These are phyloP conservation scores for Podarcis muralis DNA, from an alignment of 2,113 vertebrate species.

Conservation along the genomic window DNA sequence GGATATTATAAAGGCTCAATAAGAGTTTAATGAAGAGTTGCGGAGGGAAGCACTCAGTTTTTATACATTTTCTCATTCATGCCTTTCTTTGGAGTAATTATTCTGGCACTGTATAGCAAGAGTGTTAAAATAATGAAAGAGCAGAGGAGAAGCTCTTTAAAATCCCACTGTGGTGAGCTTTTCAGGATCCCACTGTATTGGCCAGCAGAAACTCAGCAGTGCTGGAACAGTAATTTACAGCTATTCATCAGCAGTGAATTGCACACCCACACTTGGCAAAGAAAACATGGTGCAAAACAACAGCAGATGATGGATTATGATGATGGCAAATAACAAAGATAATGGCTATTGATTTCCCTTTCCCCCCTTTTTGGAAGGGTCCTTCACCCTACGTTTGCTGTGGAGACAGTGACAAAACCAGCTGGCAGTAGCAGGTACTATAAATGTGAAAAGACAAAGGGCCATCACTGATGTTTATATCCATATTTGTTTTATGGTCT, in stretches of 20 bases:
- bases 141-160: neutral
- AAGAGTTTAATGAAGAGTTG: neutral
- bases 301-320: conserved; percentile 59
- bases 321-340: conserved; percentile 65
- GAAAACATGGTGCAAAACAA: conserved; percentile 61
- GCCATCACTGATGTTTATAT: conserved; percentile 30
- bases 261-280: conserved; percentile 39
- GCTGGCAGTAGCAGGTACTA: conserved; percentile 53
- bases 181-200: conserved; percentile 9
- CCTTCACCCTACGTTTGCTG: neutral
- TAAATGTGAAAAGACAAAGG: conserved; percentile 23
- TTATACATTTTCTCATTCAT: neutral
- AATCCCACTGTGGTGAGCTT: neutral
- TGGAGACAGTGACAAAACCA: conserved; percentile 50
- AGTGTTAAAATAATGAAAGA: neutral
- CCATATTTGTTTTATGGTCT: conserved; percentile 18
- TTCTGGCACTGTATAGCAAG: neutral
- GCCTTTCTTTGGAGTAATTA: neutral
- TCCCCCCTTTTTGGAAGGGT: conserved; percentile 30
- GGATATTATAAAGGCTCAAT: neutral
- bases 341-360: conserved; percentile 64
- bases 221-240: conserved; percentile 53
- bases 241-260: conserved; percentile 48
- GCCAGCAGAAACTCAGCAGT: conserved; percentile 42
- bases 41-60: neutral